A percentile compares a stretch with the other conserved stretches of the same genome.
Evolutionary conservation across 2,797 vertebrate genomes (phyloP).

Genomic region (Brachyrhaphis roseni): DNA sequence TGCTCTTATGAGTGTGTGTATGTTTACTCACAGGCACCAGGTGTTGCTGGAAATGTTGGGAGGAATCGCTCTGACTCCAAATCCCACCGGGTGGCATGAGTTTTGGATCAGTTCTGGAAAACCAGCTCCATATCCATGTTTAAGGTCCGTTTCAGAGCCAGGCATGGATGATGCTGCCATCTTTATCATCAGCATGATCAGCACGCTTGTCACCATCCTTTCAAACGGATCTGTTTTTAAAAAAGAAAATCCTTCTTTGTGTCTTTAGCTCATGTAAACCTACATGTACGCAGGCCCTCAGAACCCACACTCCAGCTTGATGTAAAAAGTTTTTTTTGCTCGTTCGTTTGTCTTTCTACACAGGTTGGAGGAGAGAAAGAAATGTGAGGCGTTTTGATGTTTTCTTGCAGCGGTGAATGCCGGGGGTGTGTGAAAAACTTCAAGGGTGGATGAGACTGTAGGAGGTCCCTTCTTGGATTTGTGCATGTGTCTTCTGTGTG

Average conservation of each 20-base stretch:
- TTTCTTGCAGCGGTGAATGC: constrained; percentile 31
- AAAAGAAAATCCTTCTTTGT: constrained; percentile 1
- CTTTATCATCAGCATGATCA: constrained; percentile 31
- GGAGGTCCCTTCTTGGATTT: constrained; percentile 58
- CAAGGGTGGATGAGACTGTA: constrained; percentile 63
- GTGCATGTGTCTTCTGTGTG: constrained; percentile 25
- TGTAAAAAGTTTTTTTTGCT: constrained; percentile 6
- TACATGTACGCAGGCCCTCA: constrained; percentile 14
- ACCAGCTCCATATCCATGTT: constrained; percentile 4
- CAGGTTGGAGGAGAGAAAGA: constrained; percentile 15
- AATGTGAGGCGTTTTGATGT: constrained; percentile 33
- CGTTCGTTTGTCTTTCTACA: constrained; percentile 9
- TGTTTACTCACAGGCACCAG: constrained; percentile 64
- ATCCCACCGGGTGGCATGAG: constrained; percentile 12
- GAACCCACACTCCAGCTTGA: constrained; percentile 14
- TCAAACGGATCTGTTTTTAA: constrained; percentile 3
- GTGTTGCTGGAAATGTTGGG: constrained; percentile 48
- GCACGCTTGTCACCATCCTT: constrained; percentile 17
- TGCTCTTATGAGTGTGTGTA: constrained; percentile 1
- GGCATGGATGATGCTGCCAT: constrained; percentile 2
- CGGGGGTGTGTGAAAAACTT: constrained; percentile 61
- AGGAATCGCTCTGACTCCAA: constrained; percentile 40
- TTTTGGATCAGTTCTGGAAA: not conserved
- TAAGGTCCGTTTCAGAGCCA: constrained; percentile 16
- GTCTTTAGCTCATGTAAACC: constrained; percentile 5